Conservation (phyloP, 2,888 invertebrate genomes). For the Minunthozetes semirufus region DNA sequence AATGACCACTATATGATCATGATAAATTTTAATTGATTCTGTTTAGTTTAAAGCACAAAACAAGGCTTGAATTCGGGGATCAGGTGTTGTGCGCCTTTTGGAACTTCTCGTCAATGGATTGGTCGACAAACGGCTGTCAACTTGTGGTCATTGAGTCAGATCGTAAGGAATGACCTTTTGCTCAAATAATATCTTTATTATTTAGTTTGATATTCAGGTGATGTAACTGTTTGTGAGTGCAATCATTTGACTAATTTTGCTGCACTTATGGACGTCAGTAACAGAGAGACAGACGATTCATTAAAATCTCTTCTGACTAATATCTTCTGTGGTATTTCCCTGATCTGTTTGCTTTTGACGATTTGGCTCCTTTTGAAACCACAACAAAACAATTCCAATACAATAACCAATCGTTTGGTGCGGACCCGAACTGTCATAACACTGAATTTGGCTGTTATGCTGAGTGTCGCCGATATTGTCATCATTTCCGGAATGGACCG, state of each 20-base stretch:
- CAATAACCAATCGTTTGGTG: not conserved
- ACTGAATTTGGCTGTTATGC: slow-evolving; percentile 37
- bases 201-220: not conserved
- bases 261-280: slow-evolving; percentile 42
- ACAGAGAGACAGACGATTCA: slow-evolving; percentile 27
- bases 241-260: slow-evolving; percentile 44
- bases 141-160: slow-evolving; percentile 39
- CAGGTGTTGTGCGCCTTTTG: slow-evolving; percentile 23
- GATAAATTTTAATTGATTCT: not conserved
- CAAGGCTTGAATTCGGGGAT: not conserved
- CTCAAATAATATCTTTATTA: slow-evolving; percentile 32
- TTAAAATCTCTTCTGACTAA: slow-evolving; percentile 33
- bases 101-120: slow-evolving; percentile 21
- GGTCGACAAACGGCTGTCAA: slow-evolving; percentile 42
- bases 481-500: slow-evolving; percentile 33
- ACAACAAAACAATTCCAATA: slow-evolving; percentile 33
- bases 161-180: slow-evolving; percentile 26
- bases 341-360: slow-evolving; percentile 35
- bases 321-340: slow-evolving; percentile 35
- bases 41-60: not conserved
- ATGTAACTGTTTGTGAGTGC: slow-evolving; percentile 42
- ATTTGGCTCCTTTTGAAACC: slow-evolving; percentile 36
- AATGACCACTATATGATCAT: too few species aligned
- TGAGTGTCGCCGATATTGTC: slow-evolving; percentile 36
- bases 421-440: slow-evolving; percentile 30